Evolutionary conservation across 2,888 invertebrate species (phyloP), one percentile per base, ranked within the genome.

Genomic region (Epirrhoe alternata): DNA sequence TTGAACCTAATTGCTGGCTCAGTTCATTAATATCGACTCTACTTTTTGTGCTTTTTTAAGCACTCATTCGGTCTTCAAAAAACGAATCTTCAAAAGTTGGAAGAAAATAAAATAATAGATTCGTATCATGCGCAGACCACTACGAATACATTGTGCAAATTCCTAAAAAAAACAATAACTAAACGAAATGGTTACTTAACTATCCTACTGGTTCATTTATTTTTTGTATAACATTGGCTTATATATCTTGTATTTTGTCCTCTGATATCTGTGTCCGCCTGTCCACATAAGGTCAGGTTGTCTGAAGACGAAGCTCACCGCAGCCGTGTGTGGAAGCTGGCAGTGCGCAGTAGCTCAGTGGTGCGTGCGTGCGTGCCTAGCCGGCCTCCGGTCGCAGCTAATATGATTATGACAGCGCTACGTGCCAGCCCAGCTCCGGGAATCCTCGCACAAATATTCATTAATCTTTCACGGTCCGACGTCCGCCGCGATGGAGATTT

Each of bases 391-490:
- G 87, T 86, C 90, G 84, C 90, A 77, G 88, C 91, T 93, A 92
- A 93, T 91, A 92, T 92, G 91, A 92, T 92, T 93, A 93, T 92
- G 93, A 92, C 92, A 91, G 85, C 87, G 88, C 89, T 91, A 92
- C 93, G 93, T 93, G 92, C 93, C 90, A 86, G 83, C 89, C 89
- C 88, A 85, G 86, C 90, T 85, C 86, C 88, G 89, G 89, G 90
- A 92, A 88, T 92, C 91, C 90, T 90, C 90, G 86, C 92, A 91
- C 92, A 92, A 92, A 92, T 91, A 92, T 92, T 93, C 93, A 93
- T 93, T 93, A 93, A 93, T 93, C 93, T 93, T 93, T 92, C 92
- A 93, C 92, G 92, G 91, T 86, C 92, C 89, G 92, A 92, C 93
- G 91, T 93, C 91, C 87, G 87, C 90, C 85, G 86, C 91, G 91